These are phyloP conservation scores for Hydrotaea cyrtoneurina DNA, from an alignment of 2,888 invertebrate genomes.

Conservation along the genomic window DNA sequence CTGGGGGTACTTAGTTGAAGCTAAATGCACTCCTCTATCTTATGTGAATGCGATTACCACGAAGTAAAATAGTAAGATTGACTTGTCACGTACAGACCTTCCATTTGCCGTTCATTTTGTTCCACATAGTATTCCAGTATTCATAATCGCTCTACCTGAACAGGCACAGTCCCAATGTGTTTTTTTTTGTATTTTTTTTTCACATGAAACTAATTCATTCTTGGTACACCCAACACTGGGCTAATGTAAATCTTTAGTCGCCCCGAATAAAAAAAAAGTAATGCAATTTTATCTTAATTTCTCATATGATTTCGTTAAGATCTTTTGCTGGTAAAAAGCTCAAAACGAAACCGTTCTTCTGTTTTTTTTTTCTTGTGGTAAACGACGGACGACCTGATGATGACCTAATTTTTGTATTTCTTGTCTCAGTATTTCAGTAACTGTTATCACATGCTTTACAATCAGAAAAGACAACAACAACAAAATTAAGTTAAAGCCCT, in stretches of 20 bases:
- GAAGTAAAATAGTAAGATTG: too few relatives aligned
- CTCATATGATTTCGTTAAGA: slow-evolving; percentile 34
- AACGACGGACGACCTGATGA: neutral
- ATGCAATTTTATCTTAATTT: slow-evolving; percentile 42
- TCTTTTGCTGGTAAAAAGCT: neutral
- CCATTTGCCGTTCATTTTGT: neutral
- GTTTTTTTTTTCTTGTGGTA: too few relatives aligned
- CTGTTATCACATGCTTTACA: slow-evolving; percentile 59
- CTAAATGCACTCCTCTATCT: too few relatives aligned
- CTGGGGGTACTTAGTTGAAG: too few relatives aligned
- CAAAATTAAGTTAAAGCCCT: slow-evolving; percentile 16
- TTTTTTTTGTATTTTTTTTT: too few relatives aligned
- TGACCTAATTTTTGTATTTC: slow-evolving; percentile 56
- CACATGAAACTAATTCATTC: too few relatives aligned
- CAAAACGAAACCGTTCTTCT: neutral
- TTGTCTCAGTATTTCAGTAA: slow-evolving; percentile 5
- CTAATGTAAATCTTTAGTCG: too few relatives aligned
- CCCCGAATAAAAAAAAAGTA: neutral
- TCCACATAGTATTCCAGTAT: neutral
- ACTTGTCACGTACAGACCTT: neutral
- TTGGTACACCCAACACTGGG: too few relatives aligned
- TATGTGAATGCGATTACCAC: too few relatives aligned
- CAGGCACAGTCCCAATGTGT: too few relatives aligned
- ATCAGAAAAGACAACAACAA: slow-evolving; percentile 39
- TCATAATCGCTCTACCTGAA: too few relatives aligned